Base-by-base conservation (phyloP, 2,113 vertebrate species). In the Porphyrio hochstetteri region DNA sequence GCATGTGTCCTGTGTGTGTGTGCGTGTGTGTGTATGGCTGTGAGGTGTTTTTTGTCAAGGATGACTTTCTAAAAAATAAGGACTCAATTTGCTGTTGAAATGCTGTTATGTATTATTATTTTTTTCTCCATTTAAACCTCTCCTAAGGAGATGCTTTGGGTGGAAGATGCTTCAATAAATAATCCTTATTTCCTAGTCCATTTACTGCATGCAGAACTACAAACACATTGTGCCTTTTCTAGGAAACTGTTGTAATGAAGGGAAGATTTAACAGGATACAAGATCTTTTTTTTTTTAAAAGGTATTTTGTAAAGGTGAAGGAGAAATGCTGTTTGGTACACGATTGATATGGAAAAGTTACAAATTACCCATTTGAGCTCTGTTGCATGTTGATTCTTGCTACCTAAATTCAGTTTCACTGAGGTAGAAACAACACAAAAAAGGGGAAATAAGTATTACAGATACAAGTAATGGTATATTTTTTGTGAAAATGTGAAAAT, bases 141-240 rank as follows among this genome's bases (percentile, higher is more conserved):
- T 96, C 98, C 97, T 96, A 96, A 95, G 92, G 94, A 75, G 96
- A 53, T 91, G 82, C 89, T 92, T 93, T 91, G 90, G 86, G 68
- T 94, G 95, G 91, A 96, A 90, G 86, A 97, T 89, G 86, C 93
- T 95, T 96, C 90, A 91, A 69, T 86, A 88, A 96, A 80, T 60
- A 81, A 90, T 94, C 94, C 78, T 96, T 82, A 93, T 97, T 97
- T 96, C 94, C 70, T 97, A 96, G 97, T 98, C 96, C 97, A 96
- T 97, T 97, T 98, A 97, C 95, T 98, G 97, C 97, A 98, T 95
- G 97, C 97, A 96, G 89, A 98, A 98, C 86, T 96, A 89, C 85
- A 82, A 98, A 97, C 97, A 96, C 95, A 79, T 91, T 96, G 98
- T 98, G 98, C 97, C 97, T 98, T 98, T 96, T 98, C 82, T 87